These are phyloP conservation scores for Ophion obscuratus DNA, from an alignment of 2,888 invertebrate genomes.

Conservation along the genomic window DNA sequence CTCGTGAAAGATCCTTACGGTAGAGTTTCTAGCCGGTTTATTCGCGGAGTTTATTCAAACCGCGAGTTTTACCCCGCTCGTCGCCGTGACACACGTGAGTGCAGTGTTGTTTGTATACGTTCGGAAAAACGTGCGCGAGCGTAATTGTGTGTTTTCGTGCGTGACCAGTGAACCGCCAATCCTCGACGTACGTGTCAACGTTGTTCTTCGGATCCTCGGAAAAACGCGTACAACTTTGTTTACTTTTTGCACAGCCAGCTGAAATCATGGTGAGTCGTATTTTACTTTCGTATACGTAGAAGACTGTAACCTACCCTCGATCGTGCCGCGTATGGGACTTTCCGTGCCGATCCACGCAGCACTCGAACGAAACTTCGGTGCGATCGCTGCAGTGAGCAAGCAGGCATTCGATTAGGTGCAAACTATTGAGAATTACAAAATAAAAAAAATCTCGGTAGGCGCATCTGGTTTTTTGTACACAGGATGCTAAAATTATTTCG, in stretches of 20 bases:
- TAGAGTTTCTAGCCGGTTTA: not conserved
- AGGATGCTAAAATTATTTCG: too few species aligned
- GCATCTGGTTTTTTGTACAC: too few species aligned
- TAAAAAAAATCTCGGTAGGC: too few species aligned
- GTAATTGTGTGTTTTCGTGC: constrained; percentile 43
- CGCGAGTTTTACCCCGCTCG: not conserved
- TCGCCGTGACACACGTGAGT: constrained; percentile 30
- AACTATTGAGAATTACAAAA: not conserved
- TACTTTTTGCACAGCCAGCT: constrained; percentile 34
- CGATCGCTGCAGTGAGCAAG: not conserved
- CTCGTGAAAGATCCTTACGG: not conserved
- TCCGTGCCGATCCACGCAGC: not conserved
- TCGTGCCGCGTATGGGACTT: not conserved
- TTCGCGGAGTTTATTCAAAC: not conserved
- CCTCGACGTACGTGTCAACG: constrained; percentile 15
- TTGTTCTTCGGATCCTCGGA: constrained; percentile 31
- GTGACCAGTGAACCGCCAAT: constrained; percentile 30
- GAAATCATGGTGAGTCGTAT: constrained; percentile 66
- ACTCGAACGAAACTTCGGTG: not conserved
- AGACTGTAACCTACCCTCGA: not conserved
- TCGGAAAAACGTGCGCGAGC: constrained; percentile 25
- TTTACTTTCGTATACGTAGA: not conserved
- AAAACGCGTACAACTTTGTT: constrained; percentile 34
- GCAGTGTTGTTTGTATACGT: constrained; percentile 34
- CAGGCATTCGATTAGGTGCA: not conserved